Base-by-base conservation (phyloP, 2,113 vertebrate species). In the Apteryx mantelli region DNA sequence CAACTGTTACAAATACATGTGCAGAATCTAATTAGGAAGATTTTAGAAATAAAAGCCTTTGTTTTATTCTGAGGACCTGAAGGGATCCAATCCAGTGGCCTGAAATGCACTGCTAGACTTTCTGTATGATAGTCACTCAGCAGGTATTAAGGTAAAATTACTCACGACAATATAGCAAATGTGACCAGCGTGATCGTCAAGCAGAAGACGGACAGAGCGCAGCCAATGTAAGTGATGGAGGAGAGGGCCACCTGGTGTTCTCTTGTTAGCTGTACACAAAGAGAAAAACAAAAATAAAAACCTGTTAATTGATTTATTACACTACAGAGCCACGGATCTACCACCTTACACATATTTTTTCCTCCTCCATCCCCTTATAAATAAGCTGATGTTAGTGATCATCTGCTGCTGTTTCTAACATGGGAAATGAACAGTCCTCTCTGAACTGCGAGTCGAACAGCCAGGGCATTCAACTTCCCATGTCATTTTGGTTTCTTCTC, bases 101-200 rank as follows among this genome's bases (percentile, higher is more conserved):
- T 50, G 91, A 61, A 87, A 55, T 36, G 74, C 64, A 52, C 71
- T 16, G 12, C 86, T 26, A 5, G 46, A 36, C 65, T 79, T 61
- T 70, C 60, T 18, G 38, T 17, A 9, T 0, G 5, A 65, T 2
- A 88, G 87, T 36, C 77, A 78, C 80, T 88, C 89, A 36, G 86
- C 36, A 22, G 91, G 85, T 18, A n/a, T 79, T 25, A 89, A 79
- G 46, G 38, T 55, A 77, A 85, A 92, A 94, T 69, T 98, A 99
- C 99, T 99, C 97, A 99, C 99, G 99, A 99, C 38, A 99, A 97
- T 68, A 99, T 92, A 4, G 99, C 99, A 76, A 99, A 99, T 28
- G 99, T 99, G 96, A 98, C 98, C 94, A 99, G 98, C 0, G 99
- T 99, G 98, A 99, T 98, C 28, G 97, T 96, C 96, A 99, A 97